A percentile compares a stretch with the other conserved stretches of the same genome.
phyloP scores from a whole-genome alignment of 2,113 vertebrate species.

The Epinephelus fuscoguttatus region DNA sequence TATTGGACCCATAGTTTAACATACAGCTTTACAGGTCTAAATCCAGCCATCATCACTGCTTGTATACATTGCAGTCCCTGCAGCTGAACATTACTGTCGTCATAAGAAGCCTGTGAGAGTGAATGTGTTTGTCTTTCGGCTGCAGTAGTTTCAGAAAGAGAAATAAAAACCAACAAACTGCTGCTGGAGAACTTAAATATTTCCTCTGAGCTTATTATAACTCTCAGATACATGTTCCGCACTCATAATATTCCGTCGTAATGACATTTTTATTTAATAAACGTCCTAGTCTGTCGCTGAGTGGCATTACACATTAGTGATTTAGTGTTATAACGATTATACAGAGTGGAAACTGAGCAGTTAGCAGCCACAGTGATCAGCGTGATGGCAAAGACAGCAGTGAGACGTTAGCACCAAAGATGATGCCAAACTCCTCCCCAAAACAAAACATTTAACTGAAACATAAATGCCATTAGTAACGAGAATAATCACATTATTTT shows the following conservation, averaged over 20 bases:
- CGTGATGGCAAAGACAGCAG: background rate
- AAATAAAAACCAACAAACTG: constrained; percentile 14
- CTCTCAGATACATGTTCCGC: constrained; percentile 21
- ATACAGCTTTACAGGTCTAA: background rate
- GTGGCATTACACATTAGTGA: constrained; percentile 22
- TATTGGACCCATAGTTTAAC: background rate
- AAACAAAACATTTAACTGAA: background rate
- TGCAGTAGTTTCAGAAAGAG: background rate
- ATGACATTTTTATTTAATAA: constrained; percentile 53
- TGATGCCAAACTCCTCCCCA: background rate
- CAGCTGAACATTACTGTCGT: background rate
- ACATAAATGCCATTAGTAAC: background rate
- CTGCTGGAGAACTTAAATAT: constrained; percentile 14
- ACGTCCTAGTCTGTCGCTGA: constrained; percentile 8
- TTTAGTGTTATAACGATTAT: constrained; percentile 23
- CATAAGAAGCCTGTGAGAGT: background rate
- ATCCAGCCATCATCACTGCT: background rate
- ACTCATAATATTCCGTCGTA: constrained; percentile 19
- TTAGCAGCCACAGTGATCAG: constrained; percentile 3
- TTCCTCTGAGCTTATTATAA: constrained; percentile 41
- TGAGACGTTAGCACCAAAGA: background rate
- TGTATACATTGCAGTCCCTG: background rate
- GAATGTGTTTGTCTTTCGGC: background rate
- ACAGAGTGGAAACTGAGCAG: constrained; percentile 42
- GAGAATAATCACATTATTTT: constrained; percentile 11